Conservation (phyloP, 2,113 vertebrate species). For the Stigmatopora nigra region DNA sequence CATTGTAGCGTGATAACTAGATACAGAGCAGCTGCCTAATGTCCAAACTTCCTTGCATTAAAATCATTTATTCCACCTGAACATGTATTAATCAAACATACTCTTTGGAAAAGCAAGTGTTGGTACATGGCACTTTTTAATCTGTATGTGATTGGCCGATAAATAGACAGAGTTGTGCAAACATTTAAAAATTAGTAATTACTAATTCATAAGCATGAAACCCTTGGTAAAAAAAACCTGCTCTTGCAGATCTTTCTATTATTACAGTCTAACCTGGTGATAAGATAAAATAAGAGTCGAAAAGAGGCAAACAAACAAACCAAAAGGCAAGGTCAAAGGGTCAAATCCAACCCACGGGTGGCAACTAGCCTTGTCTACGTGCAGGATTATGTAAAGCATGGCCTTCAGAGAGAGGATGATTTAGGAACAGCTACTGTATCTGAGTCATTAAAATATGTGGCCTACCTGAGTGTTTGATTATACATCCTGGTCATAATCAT, state of each 20-base stretch:
- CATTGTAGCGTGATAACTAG: slow-evolving; percentile 23
- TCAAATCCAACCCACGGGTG: slow-evolving; percentile 35
- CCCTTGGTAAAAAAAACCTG: no score
- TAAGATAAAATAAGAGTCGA: neutral
- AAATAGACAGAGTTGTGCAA: no score
- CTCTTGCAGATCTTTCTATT: neutral
- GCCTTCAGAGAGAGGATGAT: slow-evolving; percentile 37
- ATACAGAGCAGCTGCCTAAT: neutral
- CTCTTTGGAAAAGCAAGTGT: slow-evolving; percentile 33
- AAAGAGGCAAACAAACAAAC: slow-evolving; percentile 11
- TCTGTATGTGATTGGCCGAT: no score
- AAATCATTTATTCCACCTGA: neutral
- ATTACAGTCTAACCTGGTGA: slow-evolving; percentile 17
- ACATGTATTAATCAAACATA: slow-evolving; percentile 17
- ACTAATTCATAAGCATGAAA: no score
- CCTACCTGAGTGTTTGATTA: slow-evolving; percentile 21
- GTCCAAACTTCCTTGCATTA: neutral
- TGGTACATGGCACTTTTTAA: neutral
- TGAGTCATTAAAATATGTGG: slow-evolving; percentile 45
- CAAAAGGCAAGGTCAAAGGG: slow-evolving; percentile 17
- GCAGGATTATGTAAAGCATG: slow-evolving; percentile 49
- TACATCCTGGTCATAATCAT: neutral
- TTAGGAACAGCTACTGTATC: slow-evolving; percentile 40
- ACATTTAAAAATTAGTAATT: no score
- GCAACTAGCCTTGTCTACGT: slow-evolving; percentile 34